A percentile compares a stretch with the other conserved stretches of the same genome.
Evolutionary conservation across 2,888 invertebrate genomes (phyloP).

Genomic region (Nezara viridula): DNA sequence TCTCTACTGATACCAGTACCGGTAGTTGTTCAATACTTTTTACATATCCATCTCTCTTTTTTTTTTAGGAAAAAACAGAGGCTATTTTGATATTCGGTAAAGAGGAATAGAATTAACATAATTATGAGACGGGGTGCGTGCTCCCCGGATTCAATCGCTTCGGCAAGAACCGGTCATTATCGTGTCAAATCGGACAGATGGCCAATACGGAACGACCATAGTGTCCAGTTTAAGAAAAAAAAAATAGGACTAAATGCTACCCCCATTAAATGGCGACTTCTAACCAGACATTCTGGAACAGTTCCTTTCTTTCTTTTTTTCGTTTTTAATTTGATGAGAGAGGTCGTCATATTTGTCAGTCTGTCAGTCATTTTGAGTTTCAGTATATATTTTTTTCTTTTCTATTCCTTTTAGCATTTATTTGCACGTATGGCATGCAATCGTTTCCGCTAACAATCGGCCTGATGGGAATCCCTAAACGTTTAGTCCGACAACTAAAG

Average conservation of each 20-base stretch:
- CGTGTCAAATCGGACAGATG: conserved; percentile 26
- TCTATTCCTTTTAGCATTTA: not conserved
- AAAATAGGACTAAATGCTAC: not conserved
- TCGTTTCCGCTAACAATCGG: not conserved
- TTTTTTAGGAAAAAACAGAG: not conserved
- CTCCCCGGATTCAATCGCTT: conserved; percentile 10
- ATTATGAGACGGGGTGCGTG: conserved; percentile 39
- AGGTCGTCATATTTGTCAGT: not conserved
- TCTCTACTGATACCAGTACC: too few species aligned
- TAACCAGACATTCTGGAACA: not conserved
- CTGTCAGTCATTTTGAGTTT: conserved; percentile 1
- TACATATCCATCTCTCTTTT: not conserved
- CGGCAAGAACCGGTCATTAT: not conserved
- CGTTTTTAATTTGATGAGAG: not conserved
- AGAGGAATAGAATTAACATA: conserved; percentile 37
- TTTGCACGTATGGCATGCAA: not conserved
- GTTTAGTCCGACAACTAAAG: not conserved
- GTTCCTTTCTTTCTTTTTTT: not conserved
- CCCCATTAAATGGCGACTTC: not conserved
- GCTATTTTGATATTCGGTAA: conserved; percentile 12
- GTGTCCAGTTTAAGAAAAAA: not conserved
- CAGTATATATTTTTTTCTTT: not conserved
- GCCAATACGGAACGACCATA: not conserved
- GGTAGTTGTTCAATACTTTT: too few species aligned
- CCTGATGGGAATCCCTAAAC: not conserved